Percentiles rank a stretch among this genome's conserved stretches.
Evolutionary conservation across 2,113 vertebrate genomes (phyloP).

Genomic region (Lepus europaeus): DNA sequence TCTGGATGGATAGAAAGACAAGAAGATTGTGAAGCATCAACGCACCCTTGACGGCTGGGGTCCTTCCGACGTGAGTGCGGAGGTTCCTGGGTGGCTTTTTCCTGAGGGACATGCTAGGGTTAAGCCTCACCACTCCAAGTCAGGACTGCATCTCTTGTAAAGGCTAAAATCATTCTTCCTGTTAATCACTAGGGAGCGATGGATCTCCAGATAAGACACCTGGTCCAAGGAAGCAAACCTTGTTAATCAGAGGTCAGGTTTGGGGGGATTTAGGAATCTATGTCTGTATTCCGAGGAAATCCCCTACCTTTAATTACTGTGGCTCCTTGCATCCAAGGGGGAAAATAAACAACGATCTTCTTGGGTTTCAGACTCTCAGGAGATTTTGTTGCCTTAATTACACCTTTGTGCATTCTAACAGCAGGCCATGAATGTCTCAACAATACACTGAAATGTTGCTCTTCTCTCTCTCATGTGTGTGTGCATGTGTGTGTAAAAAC

Average conservation of each 20-base stretch:
- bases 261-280: neutral
- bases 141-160: neutral
- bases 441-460: neutral
- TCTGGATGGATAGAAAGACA: neutral
- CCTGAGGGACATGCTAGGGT: neutral
- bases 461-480: neutral
- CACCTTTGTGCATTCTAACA: slow-evolving; percentile 14
- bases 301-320: neutral
- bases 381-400: slow-evolving; percentile 19
- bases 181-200: neutral
- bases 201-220: neutral
- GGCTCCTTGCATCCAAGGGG: neutral
- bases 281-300: neutral
- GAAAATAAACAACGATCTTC: slow-evolving; percentile 8
- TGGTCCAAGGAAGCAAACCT: neutral
- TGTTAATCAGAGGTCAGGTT: neutral
- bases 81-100: neutral
- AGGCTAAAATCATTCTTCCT: neutral
- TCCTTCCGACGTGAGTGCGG: neutral
- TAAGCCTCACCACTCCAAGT: neutral
- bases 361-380: neutral
- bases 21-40: neutral
- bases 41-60: accelerated
- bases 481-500: neutral
- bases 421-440: neutral